Evolutionary conservation across 2,797 vertebrate species (phyloP).

Genomic region (Notolepis coatsorum): DNA sequence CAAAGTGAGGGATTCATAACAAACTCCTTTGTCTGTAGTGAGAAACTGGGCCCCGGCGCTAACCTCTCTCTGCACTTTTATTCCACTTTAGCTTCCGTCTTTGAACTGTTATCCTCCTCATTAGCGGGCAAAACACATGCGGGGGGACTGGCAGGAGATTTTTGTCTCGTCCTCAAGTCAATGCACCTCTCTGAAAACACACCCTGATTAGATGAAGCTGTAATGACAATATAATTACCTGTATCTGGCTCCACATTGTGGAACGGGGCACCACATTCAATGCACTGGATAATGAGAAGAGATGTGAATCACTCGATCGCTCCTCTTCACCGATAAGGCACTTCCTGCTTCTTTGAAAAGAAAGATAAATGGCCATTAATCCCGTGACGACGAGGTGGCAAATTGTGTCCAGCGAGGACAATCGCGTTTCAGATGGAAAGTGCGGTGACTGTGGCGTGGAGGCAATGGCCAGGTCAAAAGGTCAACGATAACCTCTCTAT

Average conservation of each 20-base stretch:
- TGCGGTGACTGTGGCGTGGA: constrained; percentile 31
- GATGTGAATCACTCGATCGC: constrained; percentile 44
- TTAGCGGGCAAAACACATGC: constrained; percentile 19
- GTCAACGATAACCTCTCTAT: constrained; percentile 55
- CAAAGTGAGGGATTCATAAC: not conserved
- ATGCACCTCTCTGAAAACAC: constrained; percentile 13
- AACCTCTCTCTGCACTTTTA: not conserved
- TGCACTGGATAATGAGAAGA: constrained; percentile 48
- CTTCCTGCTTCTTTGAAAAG: constrained; percentile 45
- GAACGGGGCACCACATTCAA: constrained; percentile 12
- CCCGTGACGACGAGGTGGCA: constrained; percentile 40
- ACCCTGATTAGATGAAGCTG: constrained; percentile 7
- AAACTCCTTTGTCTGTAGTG: not conserved
- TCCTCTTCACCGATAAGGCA: constrained; percentile 14
- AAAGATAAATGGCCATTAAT: constrained; percentile 50
- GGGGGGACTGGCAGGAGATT: not conserved
- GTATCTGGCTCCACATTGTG: constrained; percentile 16
- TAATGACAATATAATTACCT: constrained; percentile 34
- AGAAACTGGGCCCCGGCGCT: not conserved
- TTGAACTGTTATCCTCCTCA: constrained; percentile 10
- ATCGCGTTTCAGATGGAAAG: constrained; percentile 51
- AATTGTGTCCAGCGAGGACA: constrained; percentile 54
- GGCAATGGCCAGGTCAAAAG: constrained; percentile 34
- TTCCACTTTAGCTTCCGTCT: constrained; percentile 11
- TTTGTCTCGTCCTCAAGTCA: constrained; percentile 6